Evolutionary conservation across 53 echinoderm and acorn worm species (phyloP).

Genomic region (Henricia sp.): DNA sequence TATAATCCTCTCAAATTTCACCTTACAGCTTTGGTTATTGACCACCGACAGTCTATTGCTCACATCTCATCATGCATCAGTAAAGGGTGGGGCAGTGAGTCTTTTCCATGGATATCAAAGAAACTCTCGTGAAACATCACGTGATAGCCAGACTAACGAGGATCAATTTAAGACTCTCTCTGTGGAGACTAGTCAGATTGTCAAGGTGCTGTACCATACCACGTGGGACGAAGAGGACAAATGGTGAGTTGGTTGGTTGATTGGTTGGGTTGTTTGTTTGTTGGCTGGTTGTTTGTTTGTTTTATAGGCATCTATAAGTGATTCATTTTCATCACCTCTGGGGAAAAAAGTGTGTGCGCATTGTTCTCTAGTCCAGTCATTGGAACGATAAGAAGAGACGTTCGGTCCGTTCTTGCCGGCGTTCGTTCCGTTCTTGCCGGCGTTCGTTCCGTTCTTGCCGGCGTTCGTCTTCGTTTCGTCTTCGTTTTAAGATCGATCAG

Average conservation of each 20-base stretch:
- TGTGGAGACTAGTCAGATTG: conserved; percentile 36
- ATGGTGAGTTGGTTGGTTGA: conserved; percentile 69
- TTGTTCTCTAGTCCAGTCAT: no score
- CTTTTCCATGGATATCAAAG: conserved; percentile 47
- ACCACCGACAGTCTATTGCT: conserved; percentile 72
- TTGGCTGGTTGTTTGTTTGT: no score
- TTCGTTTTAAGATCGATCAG: no score
- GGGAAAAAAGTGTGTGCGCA: no score
- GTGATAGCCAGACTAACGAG: neutral
- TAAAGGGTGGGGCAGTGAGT: neutral
- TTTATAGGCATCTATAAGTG: no score
- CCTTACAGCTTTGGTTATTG: conserved; percentile 74
- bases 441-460: no score
- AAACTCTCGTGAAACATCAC: neutral
- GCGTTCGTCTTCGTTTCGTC: no score
- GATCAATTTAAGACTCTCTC: neutral
- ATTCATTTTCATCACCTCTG: no score
- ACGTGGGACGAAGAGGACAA: conserved; percentile 48
- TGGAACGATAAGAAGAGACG: no score
- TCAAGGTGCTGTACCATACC: conserved; percentile 79
- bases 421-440: no score
- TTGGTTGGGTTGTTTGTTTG: no score
- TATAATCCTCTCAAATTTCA: neutral
- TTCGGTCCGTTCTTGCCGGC: no score
- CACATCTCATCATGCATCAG: conserved; percentile 24